These are phyloP conservation scores for Myodes glareolus DNA, from an alignment of 2,113 vertebrate genomes.

Conservation along the genomic window DNA sequence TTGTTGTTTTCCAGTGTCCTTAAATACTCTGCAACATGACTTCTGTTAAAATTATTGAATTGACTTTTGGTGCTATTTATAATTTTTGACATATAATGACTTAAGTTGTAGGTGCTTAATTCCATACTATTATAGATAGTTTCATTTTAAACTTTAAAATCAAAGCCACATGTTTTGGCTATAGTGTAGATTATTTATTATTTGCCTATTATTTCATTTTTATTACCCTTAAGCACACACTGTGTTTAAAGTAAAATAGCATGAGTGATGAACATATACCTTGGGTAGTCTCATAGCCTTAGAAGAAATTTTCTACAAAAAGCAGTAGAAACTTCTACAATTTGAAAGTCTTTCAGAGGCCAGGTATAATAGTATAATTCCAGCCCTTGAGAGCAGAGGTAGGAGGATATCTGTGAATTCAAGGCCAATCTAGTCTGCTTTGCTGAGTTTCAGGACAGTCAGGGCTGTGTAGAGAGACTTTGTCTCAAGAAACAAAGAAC, in stretches of 20 bases:
- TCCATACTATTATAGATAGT: constrained; percentile 26
- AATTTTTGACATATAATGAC: constrained; percentile 37
- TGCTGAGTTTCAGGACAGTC: background rate
- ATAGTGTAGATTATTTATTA: constrained; percentile 54
- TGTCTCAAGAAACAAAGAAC: background rate
- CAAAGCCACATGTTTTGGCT: constrained; percentile 68
- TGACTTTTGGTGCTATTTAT: background rate
- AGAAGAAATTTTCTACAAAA: constrained; percentile 55
- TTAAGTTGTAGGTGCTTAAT: constrained; percentile 53
- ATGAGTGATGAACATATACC: constrained; percentile 61
- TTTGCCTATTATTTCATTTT: constrained; percentile 82
- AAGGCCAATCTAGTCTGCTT: background rate
- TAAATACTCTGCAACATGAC: constrained; percentile 27
- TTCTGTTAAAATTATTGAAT: constrained; percentile 9
- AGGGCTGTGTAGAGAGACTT: background rate
- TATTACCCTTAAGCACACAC: constrained; percentile 74
- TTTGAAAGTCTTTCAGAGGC: background rate
- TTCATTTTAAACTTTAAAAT: constrained; percentile 67
- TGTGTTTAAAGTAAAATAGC: constrained; percentile 69
- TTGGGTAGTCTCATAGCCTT: background rate
- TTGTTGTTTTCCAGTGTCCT: background rate
- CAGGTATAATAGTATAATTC: background rate
- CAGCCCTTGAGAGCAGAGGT: background rate
- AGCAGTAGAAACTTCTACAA: background rate
- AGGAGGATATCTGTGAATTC: background rate